These are phyloP conservation scores for Enteromius afrohamiltoni DNA, from an alignment of 2,797 vertebrate species.

Conservation along the genomic window DNA sequence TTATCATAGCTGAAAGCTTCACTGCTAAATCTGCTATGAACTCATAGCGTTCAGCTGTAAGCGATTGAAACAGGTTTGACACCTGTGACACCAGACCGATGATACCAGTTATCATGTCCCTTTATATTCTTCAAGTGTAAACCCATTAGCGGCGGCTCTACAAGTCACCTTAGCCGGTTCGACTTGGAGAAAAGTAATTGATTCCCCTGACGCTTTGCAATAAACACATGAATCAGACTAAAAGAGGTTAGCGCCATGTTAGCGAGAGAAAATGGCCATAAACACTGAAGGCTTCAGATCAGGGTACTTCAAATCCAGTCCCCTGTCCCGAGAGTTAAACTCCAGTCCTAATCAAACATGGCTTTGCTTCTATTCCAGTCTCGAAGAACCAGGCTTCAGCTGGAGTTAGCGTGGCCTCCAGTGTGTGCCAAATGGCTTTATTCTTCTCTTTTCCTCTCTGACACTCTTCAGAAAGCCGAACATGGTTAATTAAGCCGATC, in stretches of 20 bases:
- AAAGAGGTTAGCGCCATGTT: neutral
- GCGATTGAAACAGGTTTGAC: neutral
- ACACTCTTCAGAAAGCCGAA: slow-evolving; percentile 62
- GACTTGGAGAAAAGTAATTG: slow-evolving; percentile 12
- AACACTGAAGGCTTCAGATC: neutral
- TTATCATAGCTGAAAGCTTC: slow-evolving; percentile 3
- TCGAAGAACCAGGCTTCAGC: neutral
- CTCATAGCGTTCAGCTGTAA: neutral
- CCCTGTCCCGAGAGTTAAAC: neutral
- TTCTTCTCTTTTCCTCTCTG: slow-evolving; percentile 21
- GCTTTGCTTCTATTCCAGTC: neutral
- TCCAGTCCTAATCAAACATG: neutral
- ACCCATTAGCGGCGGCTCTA: slow-evolving; percentile 10
- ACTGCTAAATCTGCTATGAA: neutral
- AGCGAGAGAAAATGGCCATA: neutral
- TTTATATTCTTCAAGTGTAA: slow-evolving; percentile 29
- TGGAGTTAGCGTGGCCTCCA: slow-evolving; percentile 4
- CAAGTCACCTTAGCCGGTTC: neutral
- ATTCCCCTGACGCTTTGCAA: slow-evolving; percentile 25
- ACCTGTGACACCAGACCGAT: neutral
- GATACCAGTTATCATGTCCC: neutral
- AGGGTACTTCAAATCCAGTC: neutral
- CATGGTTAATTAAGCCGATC: slow-evolving; percentile 70
- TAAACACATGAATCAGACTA: neutral
- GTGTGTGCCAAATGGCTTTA: slow-evolving; percentile 36